Base-by-base conservation (phyloP, 1,140 invertebrate species). In the Hestina assimilis region DNA sequence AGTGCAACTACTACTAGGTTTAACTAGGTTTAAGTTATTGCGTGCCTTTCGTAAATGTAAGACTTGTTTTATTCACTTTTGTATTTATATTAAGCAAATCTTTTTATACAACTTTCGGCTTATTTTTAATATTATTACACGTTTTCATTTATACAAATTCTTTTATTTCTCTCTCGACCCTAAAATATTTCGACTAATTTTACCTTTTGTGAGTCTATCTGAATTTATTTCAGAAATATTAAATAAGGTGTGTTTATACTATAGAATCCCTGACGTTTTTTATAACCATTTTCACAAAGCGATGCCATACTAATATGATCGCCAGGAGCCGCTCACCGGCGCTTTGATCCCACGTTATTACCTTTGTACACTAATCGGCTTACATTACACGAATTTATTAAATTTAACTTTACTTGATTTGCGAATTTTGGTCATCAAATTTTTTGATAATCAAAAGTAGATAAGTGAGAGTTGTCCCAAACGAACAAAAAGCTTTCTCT, bases 281-380 rank as follows among this genome's bases (percentile, higher is more conserved):
- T 5, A 3, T 9, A 38, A 17, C 2, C 3, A 38, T 41, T 41
- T 41, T 41, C 19, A 11, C 21, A 48, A 12, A 23, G 8, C 20
- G 28, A 8, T 33, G 5, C 9, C n/a, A 33, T 28, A 33, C 14
- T 58, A 66, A 63, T 66, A 63, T 51, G 40, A 51, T 29, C 59
- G 52, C 55, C 50, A 54, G 61, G 54, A 35, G 58, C 41, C 55
- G 29, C 41, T 40, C 62, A 29, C 40, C 45, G 31, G 2, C 47
- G 23, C 70, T 70, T 73, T 73, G 64, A 73, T 73, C 67, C 62
- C 58, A 26, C 46, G 42, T 61, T 73, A 72, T 69, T 72, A 62
- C 55, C 65, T 61, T 57, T 14, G 8, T 29, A 45, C 43, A 52
- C 31, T 51, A 17, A 40, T 23, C 23, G 14, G 24, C 6, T 12